Percentiles rank a stretch among this genome's conserved stretches.
Evolutionary conservation across 2,888 invertebrate species (phyloP).

Genomic region (Blomia tropicalis): DNA sequence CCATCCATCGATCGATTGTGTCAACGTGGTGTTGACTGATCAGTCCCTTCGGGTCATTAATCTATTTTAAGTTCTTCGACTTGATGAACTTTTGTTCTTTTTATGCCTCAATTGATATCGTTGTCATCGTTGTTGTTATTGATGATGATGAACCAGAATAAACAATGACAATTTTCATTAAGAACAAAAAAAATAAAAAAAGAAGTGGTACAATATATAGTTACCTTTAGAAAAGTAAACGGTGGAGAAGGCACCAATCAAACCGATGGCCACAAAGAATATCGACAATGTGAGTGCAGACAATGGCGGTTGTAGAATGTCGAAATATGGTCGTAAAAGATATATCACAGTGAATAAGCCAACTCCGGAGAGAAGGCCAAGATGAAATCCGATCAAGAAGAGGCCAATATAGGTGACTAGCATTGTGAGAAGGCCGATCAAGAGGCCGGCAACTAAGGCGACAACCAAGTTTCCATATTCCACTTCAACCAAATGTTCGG

Average conservation of each 20-base stretch:
- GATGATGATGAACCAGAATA: neutral
- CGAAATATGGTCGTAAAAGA: constrained; percentile 22
- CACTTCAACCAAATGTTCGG: constrained; percentile 25
- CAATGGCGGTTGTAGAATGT: constrained; percentile 37
- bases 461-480: constrained; percentile 44
- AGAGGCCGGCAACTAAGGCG: constrained; percentile 53
- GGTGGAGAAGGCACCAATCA: constrained; percentile 53
- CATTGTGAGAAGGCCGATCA: constrained; percentile 63
- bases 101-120: neutral
- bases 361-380: constrained; percentile 44
- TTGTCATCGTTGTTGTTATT: neutral
- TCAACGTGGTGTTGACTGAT: too few relatives aligned
- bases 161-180: neutral
- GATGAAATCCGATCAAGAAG: constrained; percentile 62
- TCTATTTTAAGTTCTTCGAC: too few relatives aligned
- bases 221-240: constrained; percentile 56
- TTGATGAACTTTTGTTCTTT: too few relatives aligned
- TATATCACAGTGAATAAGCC: constrained; percentile 33
- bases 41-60: too few relatives aligned
- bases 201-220: neutral
- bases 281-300: constrained; percentile 56
- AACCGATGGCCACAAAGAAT: constrained; percentile 49
- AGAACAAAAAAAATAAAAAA: neutral
- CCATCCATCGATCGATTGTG: too few relatives aligned
- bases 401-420: constrained; percentile 63